A percentile compares a stretch with the other conserved stretches of the same genome.
Conservation (phyloP, 2,113 vertebrate genomes). For the Alligator sinensis region DNA sequence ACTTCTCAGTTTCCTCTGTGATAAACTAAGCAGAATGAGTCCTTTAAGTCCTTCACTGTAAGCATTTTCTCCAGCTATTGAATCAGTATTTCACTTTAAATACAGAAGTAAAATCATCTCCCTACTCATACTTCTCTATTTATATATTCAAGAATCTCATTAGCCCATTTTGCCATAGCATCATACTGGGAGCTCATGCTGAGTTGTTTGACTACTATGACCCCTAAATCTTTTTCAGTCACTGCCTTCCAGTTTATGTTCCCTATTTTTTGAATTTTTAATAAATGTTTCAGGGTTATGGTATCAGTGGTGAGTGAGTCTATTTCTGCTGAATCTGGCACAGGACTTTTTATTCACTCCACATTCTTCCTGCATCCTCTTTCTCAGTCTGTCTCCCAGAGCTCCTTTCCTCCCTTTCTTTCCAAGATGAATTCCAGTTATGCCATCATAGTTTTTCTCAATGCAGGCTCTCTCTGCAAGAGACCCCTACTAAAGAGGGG, state of each 20-base stretch:
- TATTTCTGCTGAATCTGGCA: background rate
- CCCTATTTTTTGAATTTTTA: background rate
- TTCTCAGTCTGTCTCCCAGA: background rate
- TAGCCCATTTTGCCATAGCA: background rate
- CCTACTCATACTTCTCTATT: background rate
- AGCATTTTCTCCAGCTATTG: constrained; percentile 30
- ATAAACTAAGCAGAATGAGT: background rate
- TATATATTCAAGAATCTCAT: background rate
- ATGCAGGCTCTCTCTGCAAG: background rate
- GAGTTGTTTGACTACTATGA: background rate
- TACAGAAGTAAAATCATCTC: background rate
- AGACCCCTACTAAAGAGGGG: background rate
- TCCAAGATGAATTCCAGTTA: background rate
- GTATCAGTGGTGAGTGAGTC: background rate
- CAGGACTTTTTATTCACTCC: background rate
- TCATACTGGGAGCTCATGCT: background rate
- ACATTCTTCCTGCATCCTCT: background rate
- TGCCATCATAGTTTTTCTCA: background rate
- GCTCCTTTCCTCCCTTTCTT: background rate
- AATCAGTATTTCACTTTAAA: constrained; percentile 1
- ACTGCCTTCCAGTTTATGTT: background rate
- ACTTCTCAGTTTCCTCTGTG: constrained; percentile 11
- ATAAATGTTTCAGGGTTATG: background rate
- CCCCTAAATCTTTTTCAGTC: background rate
- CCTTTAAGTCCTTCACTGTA: background rate